These are phyloP conservation scores for Camelus bactrianus DNA, from an alignment of 2,113 vertebrate genomes.

Conservation along the genomic window DNA sequence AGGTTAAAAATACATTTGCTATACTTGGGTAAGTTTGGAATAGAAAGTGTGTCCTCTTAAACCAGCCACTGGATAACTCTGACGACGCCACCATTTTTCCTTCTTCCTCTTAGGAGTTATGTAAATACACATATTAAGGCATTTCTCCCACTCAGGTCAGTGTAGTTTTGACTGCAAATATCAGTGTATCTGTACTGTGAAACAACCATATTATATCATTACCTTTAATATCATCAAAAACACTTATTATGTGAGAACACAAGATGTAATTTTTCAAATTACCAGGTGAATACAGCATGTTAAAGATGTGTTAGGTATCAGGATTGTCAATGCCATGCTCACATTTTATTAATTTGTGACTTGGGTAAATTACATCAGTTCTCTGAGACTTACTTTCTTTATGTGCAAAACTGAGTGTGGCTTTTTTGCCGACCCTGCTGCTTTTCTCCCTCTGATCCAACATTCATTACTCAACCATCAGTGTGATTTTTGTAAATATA, in stretches of 20 bases:
- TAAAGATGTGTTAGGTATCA: not conserved
- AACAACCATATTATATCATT: not conserved
- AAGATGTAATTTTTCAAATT: not conserved
- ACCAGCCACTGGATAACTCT: not conserved
- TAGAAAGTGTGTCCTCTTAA: not conserved
- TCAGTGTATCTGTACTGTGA: not conserved
- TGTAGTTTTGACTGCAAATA: not conserved
- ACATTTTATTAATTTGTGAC: not conserved
- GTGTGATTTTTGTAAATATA: not conserved
- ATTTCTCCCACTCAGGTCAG: not conserved
- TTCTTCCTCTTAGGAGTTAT: not conserved
- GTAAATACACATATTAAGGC: not conserved
- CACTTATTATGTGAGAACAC: not conserved
- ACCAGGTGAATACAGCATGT: not conserved
- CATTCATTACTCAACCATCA: not conserved
- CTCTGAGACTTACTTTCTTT: not conserved
- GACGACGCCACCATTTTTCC: not conserved
- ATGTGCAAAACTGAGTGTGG: not conserved
- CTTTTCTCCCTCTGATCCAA: not conserved
- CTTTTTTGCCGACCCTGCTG: not conserved
- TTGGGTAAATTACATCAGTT: not conserved
- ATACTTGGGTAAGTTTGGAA: slow-evolving; percentile 20
- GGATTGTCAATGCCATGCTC: not conserved
- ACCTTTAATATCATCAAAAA: not conserved
- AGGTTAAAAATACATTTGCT: slow-evolving; percentile 14